Evolutionary conservation across 30 jellyfish, hydroid and myxozoan genomes (phyloP), one percentile per base, ranked within the genome.

Genomic region (Turritopsis dohrnii): DNA sequence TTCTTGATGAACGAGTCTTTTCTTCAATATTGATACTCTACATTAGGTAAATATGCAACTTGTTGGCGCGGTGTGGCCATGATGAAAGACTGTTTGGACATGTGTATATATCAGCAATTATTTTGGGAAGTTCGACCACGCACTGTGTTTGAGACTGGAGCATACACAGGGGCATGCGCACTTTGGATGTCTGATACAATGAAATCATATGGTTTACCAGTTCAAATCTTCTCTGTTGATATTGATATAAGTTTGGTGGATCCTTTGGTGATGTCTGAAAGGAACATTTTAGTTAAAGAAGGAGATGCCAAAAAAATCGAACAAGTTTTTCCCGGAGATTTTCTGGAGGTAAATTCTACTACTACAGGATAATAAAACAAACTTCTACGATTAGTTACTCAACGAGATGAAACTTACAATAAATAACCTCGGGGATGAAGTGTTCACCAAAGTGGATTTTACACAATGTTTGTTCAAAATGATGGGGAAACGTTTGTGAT

Each of bases 131-230:
- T 87, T 28, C 81, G 85, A 52, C 97, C 97, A 9, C 29, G 72
- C 41, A 85, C 96, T 16, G 82, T 90, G 7, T 29, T 90, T 41
- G 97, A 90, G 82, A 84, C 90, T 27, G 97, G 97, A n/a, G 85
- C 97, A 31, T 90, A 80, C 89, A 84, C 95, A 1, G 97, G 97
- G 21, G 97, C 96, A 85, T 80, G 92, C 79, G 97, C 97, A 72
- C 76, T 81, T 7, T 90, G 97, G 97, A 90, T 90, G 97, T 95
- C 97, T 1, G 97, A 90, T 54, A 86, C 89, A 16, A 30, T 71
- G 80, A 85, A 84, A 72, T 21, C 65, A 13, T 83, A 90, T 73
- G 85, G 85, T 18, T 30, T 52, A 28, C 82, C 84, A 18, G 71
- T 80, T 13, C 97, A 90, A 16, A 31, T 90, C 23, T 82, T 85